Conservation (phyloP, 2,888 invertebrate species). For the Tipula helvola region DNA sequence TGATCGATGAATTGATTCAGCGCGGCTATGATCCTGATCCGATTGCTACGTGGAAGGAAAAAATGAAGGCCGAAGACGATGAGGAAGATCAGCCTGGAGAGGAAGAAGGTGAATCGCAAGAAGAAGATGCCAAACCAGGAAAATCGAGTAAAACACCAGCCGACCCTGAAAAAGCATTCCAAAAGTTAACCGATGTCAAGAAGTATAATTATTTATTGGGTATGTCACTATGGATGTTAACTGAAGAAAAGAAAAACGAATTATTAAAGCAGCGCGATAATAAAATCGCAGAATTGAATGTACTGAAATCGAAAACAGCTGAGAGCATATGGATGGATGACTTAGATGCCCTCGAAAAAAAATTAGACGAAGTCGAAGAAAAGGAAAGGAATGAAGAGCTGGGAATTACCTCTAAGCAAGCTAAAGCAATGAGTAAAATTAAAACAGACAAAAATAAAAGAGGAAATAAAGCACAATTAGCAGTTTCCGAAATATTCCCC, state of each 20-base stretch:
- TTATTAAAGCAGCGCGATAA: conserved; percentile 73
- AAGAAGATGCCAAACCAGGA: conserved; percentile 22
- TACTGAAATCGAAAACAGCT: conserved; percentile 57
- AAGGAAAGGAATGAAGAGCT: conserved; percentile 57
- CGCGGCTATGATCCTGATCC: conserved; percentile 58
- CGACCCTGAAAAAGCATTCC: conserved; percentile 49
- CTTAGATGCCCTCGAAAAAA: conserved; percentile 57
- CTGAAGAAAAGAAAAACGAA: conserved; percentile 86
- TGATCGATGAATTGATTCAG: conserved; percentile 74
- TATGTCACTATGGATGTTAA: conserved; percentile 93
- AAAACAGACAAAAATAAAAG: conserved; percentile 46
- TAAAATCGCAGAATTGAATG: conserved; percentile 52
- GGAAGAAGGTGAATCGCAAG: conserved; percentile 33
- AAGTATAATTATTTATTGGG: conserved; percentile 90
- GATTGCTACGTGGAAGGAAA: conserved; percentile 52
- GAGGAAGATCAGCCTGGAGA: conserved; percentile 36
- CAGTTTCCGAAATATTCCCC: conserved; percentile 26
- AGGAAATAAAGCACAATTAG: conserved; percentile 43
- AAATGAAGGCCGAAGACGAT: conserved; percentile 41
- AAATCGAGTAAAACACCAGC: conserved; percentile 32
- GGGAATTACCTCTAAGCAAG: conserved; percentile 41
- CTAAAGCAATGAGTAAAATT: conserved; percentile 44
- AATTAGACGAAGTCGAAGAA: conserved; percentile 60
- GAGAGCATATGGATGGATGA: conserved; percentile 79
- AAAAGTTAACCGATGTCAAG: conserved; percentile 50